Conservation (phyloP, 1,140 invertebrate genomes). For the Hyles euphorbiae region DNA sequence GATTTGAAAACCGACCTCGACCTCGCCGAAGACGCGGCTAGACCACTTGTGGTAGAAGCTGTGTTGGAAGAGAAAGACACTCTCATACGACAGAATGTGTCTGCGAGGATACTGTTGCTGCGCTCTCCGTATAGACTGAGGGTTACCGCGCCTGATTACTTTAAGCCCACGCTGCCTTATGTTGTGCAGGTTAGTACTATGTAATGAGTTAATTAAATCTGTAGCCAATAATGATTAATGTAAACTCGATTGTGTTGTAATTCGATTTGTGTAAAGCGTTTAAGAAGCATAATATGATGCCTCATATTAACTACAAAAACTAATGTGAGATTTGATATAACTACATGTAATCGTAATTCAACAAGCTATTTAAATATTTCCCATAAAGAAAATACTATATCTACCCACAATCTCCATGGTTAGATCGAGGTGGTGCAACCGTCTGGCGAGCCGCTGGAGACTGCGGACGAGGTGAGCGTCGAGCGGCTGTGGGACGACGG, state of each 20-base stretch:
- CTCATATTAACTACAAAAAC: no score
- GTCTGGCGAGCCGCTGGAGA: constrained; percentile 40
- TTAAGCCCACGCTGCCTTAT: constrained; percentile 91
- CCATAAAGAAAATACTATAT: no score
- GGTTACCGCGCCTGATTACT: constrained; percentile 87
- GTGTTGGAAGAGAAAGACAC: constrained; percentile 88
- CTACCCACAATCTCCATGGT: no score
- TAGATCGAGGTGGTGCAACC: constrained; percentile 63
- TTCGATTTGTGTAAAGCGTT: no score
- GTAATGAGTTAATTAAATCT: neutral
- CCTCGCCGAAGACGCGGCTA: constrained; percentile 85
- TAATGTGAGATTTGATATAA: no score
- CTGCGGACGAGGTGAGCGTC: constrained; percentile 48
- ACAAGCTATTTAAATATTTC: no score
- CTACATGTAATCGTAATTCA: no score
- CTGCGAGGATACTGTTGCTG: constrained; percentile 84
- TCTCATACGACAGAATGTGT: constrained; percentile 87
- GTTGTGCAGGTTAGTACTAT: constrained; percentile 82
- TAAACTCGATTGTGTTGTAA: no score
- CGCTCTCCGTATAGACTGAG: constrained; percentile 89
- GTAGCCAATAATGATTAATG: no score
- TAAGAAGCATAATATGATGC: no score
- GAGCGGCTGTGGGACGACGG: constrained; percentile 65
- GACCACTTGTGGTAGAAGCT: constrained; percentile 86
- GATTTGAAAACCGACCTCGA: constrained; percentile 81